Evolutionary conservation across 2,888 invertebrate genomes (phyloP), one percentile per base, ranked within the genome.

Genomic region (Macrosiphum euphorbiae): DNA sequence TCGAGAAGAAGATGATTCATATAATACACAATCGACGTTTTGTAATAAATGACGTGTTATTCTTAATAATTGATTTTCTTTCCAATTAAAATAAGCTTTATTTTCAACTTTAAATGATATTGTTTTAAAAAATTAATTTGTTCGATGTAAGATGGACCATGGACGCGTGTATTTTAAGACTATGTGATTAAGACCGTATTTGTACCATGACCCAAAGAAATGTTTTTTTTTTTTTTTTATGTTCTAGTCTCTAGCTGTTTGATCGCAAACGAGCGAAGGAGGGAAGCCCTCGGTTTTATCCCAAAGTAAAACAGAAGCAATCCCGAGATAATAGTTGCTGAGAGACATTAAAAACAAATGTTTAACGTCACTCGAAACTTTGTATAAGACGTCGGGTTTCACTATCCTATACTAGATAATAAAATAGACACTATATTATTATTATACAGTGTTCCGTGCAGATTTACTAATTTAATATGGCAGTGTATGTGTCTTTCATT

Each of bases 341-440:
- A 88, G 35, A 88, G 4, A 52, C 87, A 50, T 52, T 88, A 88
- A 88, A 88, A 88, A 88, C 87, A 52, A 88, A 88, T 88, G 88
- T 88, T 88, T 55, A 88, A 55, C 24, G 52, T 52, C 35, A 52
- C 35, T 52, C 10, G 35, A 50, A 88, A 52, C 52, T 88, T 52
- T 55, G 35, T 55, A 35, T 10, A 52, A 50, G 24, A 11, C 35
- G 35, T 24, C 35, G 52, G 88, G 35, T 24, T 35, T 35, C 88
- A 52, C 52, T 24, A 35, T 35, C 35, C 35, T 35, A 24, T 35
- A 52, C 35, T 52, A 52, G 35, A 35, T 52, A 35, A 88, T 88
- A 52, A 88, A 88, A 88, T 52, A 35, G 1, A 88, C 35, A 78
- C 35, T 35, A 78, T 78, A 78, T 78, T 20, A 78, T 78, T 20